Base-by-base conservation (phyloP, 2,797 vertebrate genomes). In the Anableps anableps region DNA sequence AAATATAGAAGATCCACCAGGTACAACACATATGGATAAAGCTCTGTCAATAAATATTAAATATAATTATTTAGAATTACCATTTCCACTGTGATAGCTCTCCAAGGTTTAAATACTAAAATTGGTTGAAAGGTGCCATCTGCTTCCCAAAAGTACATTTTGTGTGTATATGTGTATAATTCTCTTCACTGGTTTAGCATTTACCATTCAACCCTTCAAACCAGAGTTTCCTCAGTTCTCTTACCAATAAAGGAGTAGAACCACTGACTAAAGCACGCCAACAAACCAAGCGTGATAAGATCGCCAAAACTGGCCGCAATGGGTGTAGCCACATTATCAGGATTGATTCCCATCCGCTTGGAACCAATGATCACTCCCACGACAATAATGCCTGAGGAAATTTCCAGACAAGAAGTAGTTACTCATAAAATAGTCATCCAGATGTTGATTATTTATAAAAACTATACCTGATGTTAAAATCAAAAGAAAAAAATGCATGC, bases 251-350 rank as follows among this genome's bases (percentile, higher is more conserved):
- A 95, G 66, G 94, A 85, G 84, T 97, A 99, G 85, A 97, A 96
- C 91, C 96, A 97, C 91, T 97, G 96, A 90, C 97, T 97, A 93
- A 98, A 96, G 94, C 95, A 96, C 4, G 97, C 97, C 85, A 99
- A 93, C 86, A 99, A 96, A 77, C 97, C 96, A 58, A 99, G 96
- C 68, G 97, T 98, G 90, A 99, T 97, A 85, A 99, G 96, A 90
- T 99, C 98, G 14, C 98, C 98, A 92, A 98, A 97, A 91, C 98
- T 98, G 85, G 97, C 98, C 70, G 98, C 98, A 89, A 99, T 96
- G 3, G 97, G 98, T 31, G 97, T 99, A 51, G 97, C 98, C 85
- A 99, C 96, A 2, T 99, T 99, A 90, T 99, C 98, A 45, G 98
- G 98, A 91, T 99, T 99, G 88, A 99, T 96, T 62, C 97, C 97